These are phyloP conservation scores for Chymomyza costata DNA, from an alignment of 1,140 invertebrate species.

Conservation along the genomic window DNA sequence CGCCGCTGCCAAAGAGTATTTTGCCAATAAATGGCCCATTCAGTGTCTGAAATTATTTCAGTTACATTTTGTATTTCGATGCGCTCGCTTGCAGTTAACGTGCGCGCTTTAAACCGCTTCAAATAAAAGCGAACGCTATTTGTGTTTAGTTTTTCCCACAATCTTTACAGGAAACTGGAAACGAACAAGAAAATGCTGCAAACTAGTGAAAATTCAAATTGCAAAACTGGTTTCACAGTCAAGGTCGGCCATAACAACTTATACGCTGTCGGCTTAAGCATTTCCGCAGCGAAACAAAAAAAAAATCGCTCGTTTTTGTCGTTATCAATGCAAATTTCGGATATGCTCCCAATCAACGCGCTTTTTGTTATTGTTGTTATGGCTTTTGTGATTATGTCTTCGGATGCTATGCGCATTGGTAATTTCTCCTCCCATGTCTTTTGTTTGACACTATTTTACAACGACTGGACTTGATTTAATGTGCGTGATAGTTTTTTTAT, in stretches of 20 bases:
- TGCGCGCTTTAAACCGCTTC: conserved; percentile 10
- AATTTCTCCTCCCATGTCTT: conserved; percentile 52
- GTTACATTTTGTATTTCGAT: conserved; percentile 36
- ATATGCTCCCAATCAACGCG: conserved; percentile 1
- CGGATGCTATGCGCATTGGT: conserved; percentile 54
- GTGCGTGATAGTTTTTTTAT: conserved; percentile 27
- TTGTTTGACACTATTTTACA: conserved; percentile 42
- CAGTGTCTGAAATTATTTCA: conserved; percentile 43
- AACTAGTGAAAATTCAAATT: conserved; percentile 54
- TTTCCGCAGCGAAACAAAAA: conserved; percentile 34
- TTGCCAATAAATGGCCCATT: conserved; percentile 40
- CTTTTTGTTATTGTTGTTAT: conserved; percentile 19
- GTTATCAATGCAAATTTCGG: conserved; percentile 40
- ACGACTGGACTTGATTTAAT: conserved; percentile 37
- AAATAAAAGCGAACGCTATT: conserved; percentile 18
- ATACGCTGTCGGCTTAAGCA: too few species aligned
- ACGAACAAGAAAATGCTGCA: conserved; percentile 45
- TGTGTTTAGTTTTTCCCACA: conserved; percentile 7
- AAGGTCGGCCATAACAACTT: conserved; percentile 43
- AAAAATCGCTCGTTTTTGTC: conserved; percentile 1
- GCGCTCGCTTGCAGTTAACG: conserved; percentile 24
- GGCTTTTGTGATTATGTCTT: conserved; percentile 50
- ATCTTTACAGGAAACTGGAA: conserved; percentile 19
- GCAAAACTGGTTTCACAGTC: conserved; percentile 65
- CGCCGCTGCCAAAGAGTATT: conserved; percentile 12